These are phyloP conservation scores for Thymelicus acteon DNA, from an alignment of 2,888 invertebrate genomes.

Conservation along the genomic window DNA sequence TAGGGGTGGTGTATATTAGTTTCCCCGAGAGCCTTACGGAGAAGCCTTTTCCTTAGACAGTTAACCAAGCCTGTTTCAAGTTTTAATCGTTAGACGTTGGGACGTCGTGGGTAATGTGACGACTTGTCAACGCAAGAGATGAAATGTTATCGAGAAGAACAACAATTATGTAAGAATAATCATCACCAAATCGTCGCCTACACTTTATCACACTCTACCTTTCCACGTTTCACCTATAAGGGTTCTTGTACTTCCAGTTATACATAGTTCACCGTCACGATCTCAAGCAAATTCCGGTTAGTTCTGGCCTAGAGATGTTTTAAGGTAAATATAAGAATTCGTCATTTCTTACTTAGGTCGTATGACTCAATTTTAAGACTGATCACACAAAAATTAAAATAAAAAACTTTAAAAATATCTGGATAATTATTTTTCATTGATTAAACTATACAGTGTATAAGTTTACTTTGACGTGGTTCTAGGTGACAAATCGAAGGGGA, in stretches of 20 bases:
- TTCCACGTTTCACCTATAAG: constrained; percentile 58
- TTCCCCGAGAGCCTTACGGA: constrained; percentile 82
- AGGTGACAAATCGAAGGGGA: constrained; percentile 57
- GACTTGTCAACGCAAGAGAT: constrained; percentile 45
- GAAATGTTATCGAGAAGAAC: constrained; percentile 39
- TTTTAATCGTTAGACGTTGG: constrained; percentile 52
- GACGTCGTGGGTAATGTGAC: constrained; percentile 51
- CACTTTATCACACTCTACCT: constrained; percentile 52
- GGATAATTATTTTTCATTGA: constrained; percentile 65
- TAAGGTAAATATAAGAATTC: constrained; percentile 74
- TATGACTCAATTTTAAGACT: constrained; percentile 86
- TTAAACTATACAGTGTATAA: constrained; percentile 52
- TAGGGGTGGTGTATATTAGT: constrained; percentile 80
- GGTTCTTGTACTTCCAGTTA: constrained; percentile 58
- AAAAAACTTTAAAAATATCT: constrained; percentile 58
- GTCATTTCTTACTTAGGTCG: constrained; percentile 82
- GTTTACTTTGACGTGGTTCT: constrained; percentile 53
- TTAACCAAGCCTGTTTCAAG: constrained; percentile 54
- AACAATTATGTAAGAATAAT: constrained; percentile 40
- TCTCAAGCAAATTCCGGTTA: constrained; percentile 60
- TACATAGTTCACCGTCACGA: constrained; percentile 51
- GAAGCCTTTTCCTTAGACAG: constrained; percentile 82
- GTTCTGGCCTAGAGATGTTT: constrained; percentile 77
- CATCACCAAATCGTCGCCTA: constrained; percentile 60
- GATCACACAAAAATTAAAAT: constrained; percentile 77